Conservation (phyloP, 2,888 invertebrate species). For the Lasioglossum morio region DNA sequence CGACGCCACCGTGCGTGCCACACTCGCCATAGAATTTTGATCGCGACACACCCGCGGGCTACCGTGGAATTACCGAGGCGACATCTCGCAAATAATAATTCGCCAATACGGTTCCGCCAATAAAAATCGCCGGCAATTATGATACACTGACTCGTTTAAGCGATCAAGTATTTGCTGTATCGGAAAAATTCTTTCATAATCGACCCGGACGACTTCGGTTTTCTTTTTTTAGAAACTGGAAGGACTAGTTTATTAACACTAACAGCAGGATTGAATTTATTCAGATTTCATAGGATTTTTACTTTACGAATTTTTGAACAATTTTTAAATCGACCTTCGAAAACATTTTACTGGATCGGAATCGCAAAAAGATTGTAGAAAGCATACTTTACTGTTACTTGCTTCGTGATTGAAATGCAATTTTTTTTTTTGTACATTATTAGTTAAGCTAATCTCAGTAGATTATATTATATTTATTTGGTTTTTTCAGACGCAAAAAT, state of each 20-base stretch:
- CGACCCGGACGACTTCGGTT: not conserved
- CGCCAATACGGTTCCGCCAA: not conserved
- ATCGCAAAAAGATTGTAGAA: too few relatives aligned
- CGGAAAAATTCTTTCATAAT: not conserved
- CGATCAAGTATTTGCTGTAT: not conserved
- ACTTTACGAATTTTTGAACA: too few relatives aligned
- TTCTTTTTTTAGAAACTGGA: not conserved
- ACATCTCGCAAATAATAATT: conserved; percentile 3
- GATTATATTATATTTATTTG: too few relatives aligned
- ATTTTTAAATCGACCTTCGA: too few relatives aligned
- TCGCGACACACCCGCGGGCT: not conserved
- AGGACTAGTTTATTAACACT: not conserved
- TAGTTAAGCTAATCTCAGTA: not conserved
- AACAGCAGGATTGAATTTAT: too few relatives aligned
- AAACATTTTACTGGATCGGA: too few relatives aligned
- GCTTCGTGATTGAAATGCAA: not conserved
- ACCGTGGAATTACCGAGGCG: not conserved
- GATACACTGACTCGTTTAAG: not conserved
- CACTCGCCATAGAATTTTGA: not conserved
- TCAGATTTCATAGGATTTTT: too few relatives aligned
- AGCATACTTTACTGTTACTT: too few relatives aligned
- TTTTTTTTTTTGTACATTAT: not conserved
- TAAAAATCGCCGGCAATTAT: not conserved
- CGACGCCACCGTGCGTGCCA: not conserved
- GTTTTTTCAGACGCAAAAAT: too few relatives aligned